A percentile compares a stretch with the other conserved stretches of the same genome.
Conservation (phyloP, 1,140 invertebrate genomes). For the Hypothenemus hampei region DNA sequence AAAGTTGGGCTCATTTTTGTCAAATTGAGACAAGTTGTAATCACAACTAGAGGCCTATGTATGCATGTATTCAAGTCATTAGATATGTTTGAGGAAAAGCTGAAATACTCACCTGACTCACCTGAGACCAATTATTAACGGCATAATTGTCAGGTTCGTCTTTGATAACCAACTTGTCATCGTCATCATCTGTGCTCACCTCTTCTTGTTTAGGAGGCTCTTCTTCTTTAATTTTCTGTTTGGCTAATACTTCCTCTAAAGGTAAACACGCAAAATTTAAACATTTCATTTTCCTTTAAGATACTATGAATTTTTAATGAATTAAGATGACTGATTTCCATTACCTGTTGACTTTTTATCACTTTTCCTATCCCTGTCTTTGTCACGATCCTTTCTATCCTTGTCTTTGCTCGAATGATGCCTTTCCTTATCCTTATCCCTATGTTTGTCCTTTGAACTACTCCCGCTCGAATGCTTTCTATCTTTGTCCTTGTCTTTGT, state of each 20-base stretch:
- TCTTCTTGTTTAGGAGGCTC: constrained; percentile 27
- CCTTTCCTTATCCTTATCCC: constrained; percentile 52
- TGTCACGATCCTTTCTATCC: constrained; percentile 29
- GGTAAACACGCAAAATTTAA: no score
- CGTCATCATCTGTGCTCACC: constrained; percentile 39
- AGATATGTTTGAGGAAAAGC: constrained; percentile 1
- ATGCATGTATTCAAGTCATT: no score
- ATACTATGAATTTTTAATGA: no score
- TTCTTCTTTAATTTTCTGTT: no score
- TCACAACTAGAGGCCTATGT: constrained; percentile 57
- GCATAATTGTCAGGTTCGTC: constrained; percentile 39
- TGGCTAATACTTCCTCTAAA: no score
- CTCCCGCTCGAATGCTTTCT: constrained; percentile 49
- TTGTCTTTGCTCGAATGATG: constrained; percentile 33
- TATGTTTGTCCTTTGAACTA: constrained; percentile 44
- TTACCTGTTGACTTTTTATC: constrained; percentile 5
- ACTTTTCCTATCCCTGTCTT: constrained; percentile 4
- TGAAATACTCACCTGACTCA: background rate
- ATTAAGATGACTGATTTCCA: no score
- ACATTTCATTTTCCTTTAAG: no score
- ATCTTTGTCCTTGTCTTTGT: constrained; percentile 33
- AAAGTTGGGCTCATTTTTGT: constrained; percentile 47
- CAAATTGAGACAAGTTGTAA: constrained; percentile 60
- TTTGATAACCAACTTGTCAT: constrained; percentile 43
- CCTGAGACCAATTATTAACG: constrained; percentile 30